Evolutionary conservation across 2,113 vertebrate genomes (phyloP).

Genomic region (Perognathus longimembris): DNA sequence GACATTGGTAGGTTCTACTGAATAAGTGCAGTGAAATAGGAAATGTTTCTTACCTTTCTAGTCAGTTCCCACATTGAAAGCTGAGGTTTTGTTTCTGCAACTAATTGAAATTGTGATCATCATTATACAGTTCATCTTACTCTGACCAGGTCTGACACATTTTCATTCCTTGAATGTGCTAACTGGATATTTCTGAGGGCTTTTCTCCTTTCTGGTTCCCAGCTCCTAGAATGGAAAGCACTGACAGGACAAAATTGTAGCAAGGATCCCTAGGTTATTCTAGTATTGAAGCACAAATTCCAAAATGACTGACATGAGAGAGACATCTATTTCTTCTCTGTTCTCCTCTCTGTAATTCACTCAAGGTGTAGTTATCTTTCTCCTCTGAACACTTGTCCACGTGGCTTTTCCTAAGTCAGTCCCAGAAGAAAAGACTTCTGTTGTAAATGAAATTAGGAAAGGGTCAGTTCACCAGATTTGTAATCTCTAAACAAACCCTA

Average conservation of each 20-base stretch:
- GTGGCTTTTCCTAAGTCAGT: neutral
- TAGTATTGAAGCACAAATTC: neutral
- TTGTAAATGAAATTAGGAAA: slow-evolving; percentile 51
- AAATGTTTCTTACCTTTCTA: neutral
- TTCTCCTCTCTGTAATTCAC: neutral
- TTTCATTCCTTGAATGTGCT: slow-evolving; percentile 37
- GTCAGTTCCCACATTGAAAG: neutral
- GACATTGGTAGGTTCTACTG: neutral
- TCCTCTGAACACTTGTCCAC: slow-evolving; percentile 5
- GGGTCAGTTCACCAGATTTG: neutral
- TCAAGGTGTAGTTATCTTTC: neutral
- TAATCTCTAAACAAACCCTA: slow-evolving; percentile 17
- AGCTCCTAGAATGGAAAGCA: neutral
- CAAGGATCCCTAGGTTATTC: neutral
- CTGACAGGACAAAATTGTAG: neutral
- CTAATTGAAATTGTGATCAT: neutral
- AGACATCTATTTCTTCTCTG: neutral
- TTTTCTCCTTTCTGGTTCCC: slow-evolving; percentile 1
- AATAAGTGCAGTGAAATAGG: neutral
- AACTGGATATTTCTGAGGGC: slow-evolving; percentile 10
- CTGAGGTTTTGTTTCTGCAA: neutral
- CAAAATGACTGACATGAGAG: neutral
- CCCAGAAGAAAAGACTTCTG: neutral
- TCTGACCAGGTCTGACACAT: neutral
- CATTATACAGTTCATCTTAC: neutral